Percentiles rank a stretch among this genome's conserved stretches.
Conservation (phyloP, 2,113 vertebrate genomes). For the Thunnus thynnus region DNA sequence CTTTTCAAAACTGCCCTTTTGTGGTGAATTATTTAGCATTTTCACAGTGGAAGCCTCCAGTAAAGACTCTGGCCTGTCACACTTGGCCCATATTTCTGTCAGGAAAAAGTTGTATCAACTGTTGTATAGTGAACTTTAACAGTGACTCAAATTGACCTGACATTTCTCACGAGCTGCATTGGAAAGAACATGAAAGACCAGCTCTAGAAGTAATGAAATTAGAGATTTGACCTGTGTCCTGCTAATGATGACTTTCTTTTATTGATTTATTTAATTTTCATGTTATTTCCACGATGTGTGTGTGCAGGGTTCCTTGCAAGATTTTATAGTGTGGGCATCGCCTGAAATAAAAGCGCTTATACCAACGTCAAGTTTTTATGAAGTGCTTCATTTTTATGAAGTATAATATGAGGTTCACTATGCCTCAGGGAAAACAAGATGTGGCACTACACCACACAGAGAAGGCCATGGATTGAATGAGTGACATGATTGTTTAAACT, state of each 20-base stretch:
- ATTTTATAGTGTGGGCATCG: not conserved
- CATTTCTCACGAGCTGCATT: constrained; percentile 49
- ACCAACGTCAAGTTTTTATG: no score
- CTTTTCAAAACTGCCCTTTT: constrained; percentile 69
- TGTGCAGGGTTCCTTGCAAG: not conserved
- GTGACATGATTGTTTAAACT: no score
- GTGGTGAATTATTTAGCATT: constrained; percentile 74
- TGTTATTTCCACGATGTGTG: not conserved
- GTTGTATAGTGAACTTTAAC: constrained; percentile 45
- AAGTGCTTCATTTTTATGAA: no score
- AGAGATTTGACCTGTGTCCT: constrained; percentile 28
- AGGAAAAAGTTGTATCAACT: constrained; percentile 33
- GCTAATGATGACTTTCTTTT: constrained; percentile 9
- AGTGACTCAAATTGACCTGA: constrained; percentile 52
- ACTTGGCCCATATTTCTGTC: constrained; percentile 35
- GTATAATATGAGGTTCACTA: no score
- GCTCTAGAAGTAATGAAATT: constrained; percentile 41
- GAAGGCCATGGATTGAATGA: no score
- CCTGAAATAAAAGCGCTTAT: not conserved
- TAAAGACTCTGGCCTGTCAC: constrained; percentile 32
- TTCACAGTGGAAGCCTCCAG: constrained; percentile 43
- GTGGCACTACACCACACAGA: no score
- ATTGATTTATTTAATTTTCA: constrained; percentile 9
- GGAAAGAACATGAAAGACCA: constrained; percentile 30
- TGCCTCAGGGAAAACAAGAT: no score